phyloP scores from a whole-genome alignment of 2,888 invertebrate genomes.

The Drosophila nr. perissopoda region DNA sequence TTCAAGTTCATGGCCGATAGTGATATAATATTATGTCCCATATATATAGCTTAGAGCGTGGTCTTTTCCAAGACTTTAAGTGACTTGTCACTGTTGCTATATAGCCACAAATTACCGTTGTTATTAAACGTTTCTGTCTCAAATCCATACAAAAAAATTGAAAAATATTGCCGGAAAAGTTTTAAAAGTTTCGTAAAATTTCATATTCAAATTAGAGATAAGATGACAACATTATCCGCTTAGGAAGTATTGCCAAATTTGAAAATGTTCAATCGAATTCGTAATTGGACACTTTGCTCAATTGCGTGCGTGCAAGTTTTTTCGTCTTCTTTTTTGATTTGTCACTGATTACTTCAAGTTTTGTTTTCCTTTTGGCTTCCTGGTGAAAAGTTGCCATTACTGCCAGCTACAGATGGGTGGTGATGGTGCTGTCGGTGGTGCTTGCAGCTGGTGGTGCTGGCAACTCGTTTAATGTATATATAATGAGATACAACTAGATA shows the following conservation, averaged over 20 bases:
- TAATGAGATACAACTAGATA: conserved; percentile 26
- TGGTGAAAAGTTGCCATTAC: conserved; percentile 72
- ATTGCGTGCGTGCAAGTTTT: conserved; percentile 38
- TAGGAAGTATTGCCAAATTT: conserved; percentile 13
- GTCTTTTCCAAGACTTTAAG: not conserved
- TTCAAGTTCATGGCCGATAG: not conserved
- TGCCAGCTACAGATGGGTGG: conserved; percentile 1
- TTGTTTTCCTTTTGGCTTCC: conserved; percentile 47
- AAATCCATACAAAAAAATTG: not conserved
- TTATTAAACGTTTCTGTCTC: not conserved
- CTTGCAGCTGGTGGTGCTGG: not conserved
- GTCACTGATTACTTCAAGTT: not conserved
- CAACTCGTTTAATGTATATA: not conserved
- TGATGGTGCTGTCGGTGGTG: not conserved
- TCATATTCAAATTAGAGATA: not conserved
- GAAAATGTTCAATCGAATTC: conserved; percentile 16
- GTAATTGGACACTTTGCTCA: conserved; percentile 43
- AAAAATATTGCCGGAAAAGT: not conserved
- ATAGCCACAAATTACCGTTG: not conserved
- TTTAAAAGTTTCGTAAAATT: no score
- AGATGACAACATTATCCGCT: not conserved
- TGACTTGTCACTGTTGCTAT: not conserved
- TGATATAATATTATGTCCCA: not conserved
- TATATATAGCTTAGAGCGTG: not conserved
- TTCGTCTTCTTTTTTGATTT: not conserved